phyloP scores from a whole-genome alignment of 2,113 vertebrate genomes.

The Apteryx owenii region DNA sequence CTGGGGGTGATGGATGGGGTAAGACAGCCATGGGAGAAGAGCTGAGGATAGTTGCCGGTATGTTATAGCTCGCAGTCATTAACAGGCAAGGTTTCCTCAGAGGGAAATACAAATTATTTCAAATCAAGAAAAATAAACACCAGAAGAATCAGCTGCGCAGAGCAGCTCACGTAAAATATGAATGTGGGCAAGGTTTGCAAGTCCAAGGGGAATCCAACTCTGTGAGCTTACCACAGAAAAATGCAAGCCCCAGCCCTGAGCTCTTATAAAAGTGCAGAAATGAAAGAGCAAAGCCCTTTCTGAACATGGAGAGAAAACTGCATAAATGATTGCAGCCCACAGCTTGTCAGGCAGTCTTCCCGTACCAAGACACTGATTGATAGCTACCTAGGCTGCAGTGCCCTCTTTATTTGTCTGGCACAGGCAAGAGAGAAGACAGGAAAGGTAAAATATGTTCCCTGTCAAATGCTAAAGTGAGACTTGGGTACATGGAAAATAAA shows the following conservation, averaged over 20 bases:
- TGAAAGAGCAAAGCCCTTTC: slow-evolving; percentile 40
- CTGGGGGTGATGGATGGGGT: slow-evolving; percentile 24
- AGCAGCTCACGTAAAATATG: slow-evolving; percentile 58
- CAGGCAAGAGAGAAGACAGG: not conserved
- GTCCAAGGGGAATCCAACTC: slow-evolving; percentile 25
- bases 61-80: slow-evolving; percentile 26
- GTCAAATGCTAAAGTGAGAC: slow-evolving; percentile 27
- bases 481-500: not conserved
- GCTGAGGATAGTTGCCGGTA: not conserved
- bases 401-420: not conserved
- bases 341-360: not conserved
- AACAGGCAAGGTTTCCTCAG: slow-evolving; percentile 29
- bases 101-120: slow-evolving; percentile 69
- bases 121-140: slow-evolving; percentile 68
- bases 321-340: slow-evolving; percentile 27
- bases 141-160: slow-evolving; percentile 27
- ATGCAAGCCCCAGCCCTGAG: slow-evolving; percentile 48
- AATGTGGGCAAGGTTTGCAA: slow-evolving; percentile 62
- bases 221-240: slow-evolving; percentile 69
- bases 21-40: slow-evolving; percentile 46
- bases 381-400: not conserved
- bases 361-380: not conserved
- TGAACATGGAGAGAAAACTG: not conserved
- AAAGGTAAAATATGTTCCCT: slow-evolving; percentile 4
- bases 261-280: slow-evolving; percentile 60